Base-by-base conservation (phyloP, 2,113 vertebrate genomes). In the Anhinga anhinga region DNA sequence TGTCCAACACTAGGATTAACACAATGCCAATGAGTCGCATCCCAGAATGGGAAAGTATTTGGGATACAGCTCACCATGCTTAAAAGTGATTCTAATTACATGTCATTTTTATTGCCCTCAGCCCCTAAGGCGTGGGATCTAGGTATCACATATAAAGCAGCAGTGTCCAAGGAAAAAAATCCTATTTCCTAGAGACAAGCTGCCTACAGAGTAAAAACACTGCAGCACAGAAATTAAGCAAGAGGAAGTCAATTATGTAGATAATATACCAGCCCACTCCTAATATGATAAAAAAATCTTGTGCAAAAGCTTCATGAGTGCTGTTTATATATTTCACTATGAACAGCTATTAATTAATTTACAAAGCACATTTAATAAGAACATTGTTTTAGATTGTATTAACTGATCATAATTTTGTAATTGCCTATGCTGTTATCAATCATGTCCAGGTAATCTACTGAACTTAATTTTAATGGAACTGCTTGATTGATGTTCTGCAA, bases 341-440 rank as follows among this genome's bases (percentile, higher is more conserved):
- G 88, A 94, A 30, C 88, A 91, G 72, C 72, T 96, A 95, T 93
- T 96, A 97, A 96, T 97, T 97, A 94, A 96, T 95, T 93, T 95
- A 93, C 93, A 96, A 93, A 96, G 78, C 52, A 58, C 73, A 89
- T 97, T 96, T 97, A 97, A 97, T 94, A 92, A 95, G 87, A 74
- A 52, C 95, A 96, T 97, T 91, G 95, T 97, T 97, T 98, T 93
- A 97, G 95, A 98, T 96, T 98, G 96, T 91, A 98, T 97, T 97
- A 97, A 74, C 97, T 91, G 93, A 95, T 97, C 95, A 87, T 95
- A 96, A 96, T 95, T 94, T 95, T 88, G 92, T 97, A 98, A 97
- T 96, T 98, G 93, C 91, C 81, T 95, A 52, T 83, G 92, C 80
- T 88, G 90, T 95, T 96, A 97, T 97, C 96, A 93, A 93, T 97